These are phyloP conservation scores for Agapornis canus DNA, from an alignment of 2,797 vertebrate species.

Conservation along the genomic window DNA sequence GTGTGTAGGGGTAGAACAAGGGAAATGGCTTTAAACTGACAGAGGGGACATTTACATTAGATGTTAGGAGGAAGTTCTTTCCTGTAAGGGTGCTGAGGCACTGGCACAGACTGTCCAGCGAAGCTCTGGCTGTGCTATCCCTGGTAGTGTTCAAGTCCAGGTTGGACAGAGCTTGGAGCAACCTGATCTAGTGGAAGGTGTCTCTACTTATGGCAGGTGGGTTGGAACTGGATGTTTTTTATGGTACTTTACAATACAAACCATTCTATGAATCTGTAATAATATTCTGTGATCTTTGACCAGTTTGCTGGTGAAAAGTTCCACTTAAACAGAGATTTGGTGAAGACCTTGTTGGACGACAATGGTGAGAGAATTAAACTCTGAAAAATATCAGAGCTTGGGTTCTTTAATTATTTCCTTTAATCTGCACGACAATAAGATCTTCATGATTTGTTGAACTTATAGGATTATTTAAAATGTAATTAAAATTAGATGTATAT, in stretches of 20 bases:
- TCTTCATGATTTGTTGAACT: background rate
- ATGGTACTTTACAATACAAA: too few relatives aligned
- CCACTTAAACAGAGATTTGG: background rate
- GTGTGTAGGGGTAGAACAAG: background rate
- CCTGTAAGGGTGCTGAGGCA: background rate
- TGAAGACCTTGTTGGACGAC: background rate
- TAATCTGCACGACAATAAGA: background rate
- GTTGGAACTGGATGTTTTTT: too few relatives aligned
- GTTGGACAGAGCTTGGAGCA: too few relatives aligned
- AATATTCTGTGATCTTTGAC: background rate
- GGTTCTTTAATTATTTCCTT: background rate
- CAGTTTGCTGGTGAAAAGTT: background rate
- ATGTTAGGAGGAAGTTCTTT: background rate
- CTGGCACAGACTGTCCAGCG: background rate
- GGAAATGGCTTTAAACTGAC: too few relatives aligned
- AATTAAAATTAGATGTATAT: background rate
- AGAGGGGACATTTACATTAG: background rate
- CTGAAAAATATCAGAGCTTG: background rate
- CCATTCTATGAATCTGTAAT: background rate
- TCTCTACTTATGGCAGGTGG: background rate
- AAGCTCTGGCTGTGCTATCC: too few relatives aligned
- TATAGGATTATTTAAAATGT: background rate
- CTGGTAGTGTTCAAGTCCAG: too few relatives aligned
- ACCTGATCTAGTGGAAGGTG: too few relatives aligned
- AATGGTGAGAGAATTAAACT: background rate